Conservation (phyloP, 2,113 vertebrate species). For the Vulpes ferrilata region DNA sequence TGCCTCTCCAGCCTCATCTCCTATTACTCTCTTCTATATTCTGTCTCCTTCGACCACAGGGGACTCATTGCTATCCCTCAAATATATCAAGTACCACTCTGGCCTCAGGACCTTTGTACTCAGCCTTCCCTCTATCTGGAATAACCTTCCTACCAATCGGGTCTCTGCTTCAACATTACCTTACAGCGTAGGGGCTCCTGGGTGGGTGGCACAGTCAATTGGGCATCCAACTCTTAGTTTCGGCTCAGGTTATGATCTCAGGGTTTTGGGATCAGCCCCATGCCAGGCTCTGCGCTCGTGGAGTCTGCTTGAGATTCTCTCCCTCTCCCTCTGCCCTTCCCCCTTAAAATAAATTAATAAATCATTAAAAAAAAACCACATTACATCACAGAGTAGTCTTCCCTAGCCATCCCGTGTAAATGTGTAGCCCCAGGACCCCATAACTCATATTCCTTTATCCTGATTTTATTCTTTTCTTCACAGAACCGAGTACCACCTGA, state of each 20-base stretch:
- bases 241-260: neutral
- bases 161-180: neutral
- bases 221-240: neutral
- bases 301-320: neutral
- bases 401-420: neutral
- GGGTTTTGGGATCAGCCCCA: neutral
- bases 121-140: slow-evolving; percentile 34
- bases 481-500: neutral
- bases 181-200: neutral
- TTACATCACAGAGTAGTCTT: neutral
- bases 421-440: neutral
- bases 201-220: neutral
- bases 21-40: neutral
- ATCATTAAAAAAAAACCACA: neutral
- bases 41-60: neutral
- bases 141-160: neutral
- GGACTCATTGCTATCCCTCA: neutral
- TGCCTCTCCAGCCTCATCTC: neutral
- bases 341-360: neutral
- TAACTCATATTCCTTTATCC: neutral
- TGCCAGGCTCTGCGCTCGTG: neutral
- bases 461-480: slow-evolving; percentile 14
- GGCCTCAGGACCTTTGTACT: neutral
- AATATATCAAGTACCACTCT: neutral
- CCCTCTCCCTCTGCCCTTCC: neutral